Conservation (phyloP, 2,888 invertebrate genomes). For the Habrosyne pyritoides region DNA sequence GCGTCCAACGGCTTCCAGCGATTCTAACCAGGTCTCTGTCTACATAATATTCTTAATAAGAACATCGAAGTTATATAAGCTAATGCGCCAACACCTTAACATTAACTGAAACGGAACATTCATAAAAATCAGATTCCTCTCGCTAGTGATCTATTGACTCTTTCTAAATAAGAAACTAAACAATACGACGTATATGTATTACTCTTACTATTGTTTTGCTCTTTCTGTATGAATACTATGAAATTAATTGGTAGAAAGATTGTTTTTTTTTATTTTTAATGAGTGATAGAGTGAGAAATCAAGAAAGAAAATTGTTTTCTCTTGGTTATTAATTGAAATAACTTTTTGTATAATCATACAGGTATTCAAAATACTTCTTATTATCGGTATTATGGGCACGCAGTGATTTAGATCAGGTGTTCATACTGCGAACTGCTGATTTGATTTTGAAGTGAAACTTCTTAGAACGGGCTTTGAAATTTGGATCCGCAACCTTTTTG, state of each 20-base stretch:
- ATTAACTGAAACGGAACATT: background rate
- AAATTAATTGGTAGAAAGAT: conserved; percentile 2
- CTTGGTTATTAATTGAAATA: background rate
- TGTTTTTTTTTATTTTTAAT: background rate
- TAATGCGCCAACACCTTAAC: background rate
- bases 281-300: background rate
- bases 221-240: background rate
- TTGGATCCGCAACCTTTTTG: too few relatives aligned
- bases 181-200: background rate
- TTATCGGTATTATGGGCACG: too few relatives aligned
- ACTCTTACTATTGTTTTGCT: conserved; percentile 4
- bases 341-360: too few relatives aligned
- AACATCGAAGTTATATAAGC: too few relatives aligned
- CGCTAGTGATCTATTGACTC: background rate
- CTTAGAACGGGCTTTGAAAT: too few relatives aligned
- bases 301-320: background rate
- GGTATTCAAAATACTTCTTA: too few relatives aligned
- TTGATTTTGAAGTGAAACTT: too few relatives aligned
- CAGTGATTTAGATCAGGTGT: too few relatives aligned
- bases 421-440: too few relatives aligned
- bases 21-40: too few relatives aligned
- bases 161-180: background rate
- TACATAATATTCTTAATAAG: too few relatives aligned
- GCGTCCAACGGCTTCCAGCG: too few relatives aligned
- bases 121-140: background rate